These are phyloP conservation scores for Spinus olivaceus DNA, from an alignment of 2,797 vertebrate genomes.

Conservation along the genomic window DNA sequence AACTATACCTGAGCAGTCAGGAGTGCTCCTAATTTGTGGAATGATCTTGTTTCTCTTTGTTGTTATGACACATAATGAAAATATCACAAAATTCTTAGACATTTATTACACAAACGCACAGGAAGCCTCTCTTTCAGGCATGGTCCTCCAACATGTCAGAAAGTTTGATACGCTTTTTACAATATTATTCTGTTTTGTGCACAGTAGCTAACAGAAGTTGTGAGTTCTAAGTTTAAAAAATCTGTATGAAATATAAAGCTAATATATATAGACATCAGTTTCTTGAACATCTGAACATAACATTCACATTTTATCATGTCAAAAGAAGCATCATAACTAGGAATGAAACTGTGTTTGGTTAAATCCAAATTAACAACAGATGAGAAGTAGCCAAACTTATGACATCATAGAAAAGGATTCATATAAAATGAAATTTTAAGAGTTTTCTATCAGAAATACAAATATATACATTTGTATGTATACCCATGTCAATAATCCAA, in stretches of 20 bases:
- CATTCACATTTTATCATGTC: neutral
- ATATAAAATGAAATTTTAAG: neutral
- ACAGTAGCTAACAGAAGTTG: neutral
- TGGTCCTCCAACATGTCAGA: neutral
- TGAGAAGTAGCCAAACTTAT: neutral
- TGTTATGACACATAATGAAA: neutral
- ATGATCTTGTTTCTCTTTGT: neutral
- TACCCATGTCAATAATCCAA: too few species aligned
- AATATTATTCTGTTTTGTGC: neutral
- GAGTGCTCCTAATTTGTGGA: neutral
- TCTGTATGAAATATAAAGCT: neutral
- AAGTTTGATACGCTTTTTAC: neutral
- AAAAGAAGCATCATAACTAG: neutral
- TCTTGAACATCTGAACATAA: neutral
- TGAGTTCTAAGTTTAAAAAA: neutral
- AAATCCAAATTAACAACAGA: neutral
- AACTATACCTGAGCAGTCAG: neutral
- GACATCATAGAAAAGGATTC: neutral
- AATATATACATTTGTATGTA: neutral
- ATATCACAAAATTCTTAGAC: neutral
- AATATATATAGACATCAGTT: neutral
- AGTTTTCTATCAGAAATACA: neutral
- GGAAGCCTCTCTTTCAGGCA: neutral
- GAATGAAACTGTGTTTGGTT: neutral
- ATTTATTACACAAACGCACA: neutral